Conservation (phyloP, 2,888 invertebrate genomes). For the Eupithecia insigniata region DNA sequence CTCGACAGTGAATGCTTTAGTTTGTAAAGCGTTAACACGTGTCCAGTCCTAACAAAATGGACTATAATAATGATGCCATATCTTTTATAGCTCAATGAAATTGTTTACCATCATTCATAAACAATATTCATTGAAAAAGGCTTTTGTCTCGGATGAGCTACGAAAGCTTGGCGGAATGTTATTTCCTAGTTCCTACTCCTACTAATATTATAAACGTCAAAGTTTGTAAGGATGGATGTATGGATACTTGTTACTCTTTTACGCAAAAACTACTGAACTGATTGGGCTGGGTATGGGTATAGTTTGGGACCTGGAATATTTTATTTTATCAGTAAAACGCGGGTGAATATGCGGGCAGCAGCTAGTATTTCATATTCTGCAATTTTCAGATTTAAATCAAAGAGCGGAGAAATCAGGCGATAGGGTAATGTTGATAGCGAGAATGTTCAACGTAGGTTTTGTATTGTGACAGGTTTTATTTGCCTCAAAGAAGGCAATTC, state of each 20-base stretch:
- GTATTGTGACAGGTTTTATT: constrained; percentile 4
- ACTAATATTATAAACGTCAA: too few species aligned
- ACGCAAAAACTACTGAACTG: too few species aligned
- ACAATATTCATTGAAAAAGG: background rate
- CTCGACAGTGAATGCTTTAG: background rate
- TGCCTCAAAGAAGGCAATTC: background rate
- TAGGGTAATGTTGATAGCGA: background rate
- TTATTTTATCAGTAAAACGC: too few species aligned
- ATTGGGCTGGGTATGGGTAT: too few species aligned
- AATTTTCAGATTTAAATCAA: background rate
- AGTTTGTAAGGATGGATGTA: too few species aligned
- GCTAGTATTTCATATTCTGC: background rate
- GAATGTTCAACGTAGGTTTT: background rate
- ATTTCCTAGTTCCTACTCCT: too few species aligned
- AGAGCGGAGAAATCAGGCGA: background rate
- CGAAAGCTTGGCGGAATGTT: background rate
- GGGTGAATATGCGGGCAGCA: too few species aligned
- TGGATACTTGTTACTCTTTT: too few species aligned
- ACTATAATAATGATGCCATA: background rate
- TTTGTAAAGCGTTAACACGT: background rate
- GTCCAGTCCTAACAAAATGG: background rate
- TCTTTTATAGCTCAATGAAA: background rate
- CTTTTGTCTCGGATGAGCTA: background rate
- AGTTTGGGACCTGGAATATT: too few species aligned
- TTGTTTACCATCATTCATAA: too few species aligned